phyloP scores from a whole-genome alignment of 2,888 invertebrate species.

The Apamea epomidion region DNA sequence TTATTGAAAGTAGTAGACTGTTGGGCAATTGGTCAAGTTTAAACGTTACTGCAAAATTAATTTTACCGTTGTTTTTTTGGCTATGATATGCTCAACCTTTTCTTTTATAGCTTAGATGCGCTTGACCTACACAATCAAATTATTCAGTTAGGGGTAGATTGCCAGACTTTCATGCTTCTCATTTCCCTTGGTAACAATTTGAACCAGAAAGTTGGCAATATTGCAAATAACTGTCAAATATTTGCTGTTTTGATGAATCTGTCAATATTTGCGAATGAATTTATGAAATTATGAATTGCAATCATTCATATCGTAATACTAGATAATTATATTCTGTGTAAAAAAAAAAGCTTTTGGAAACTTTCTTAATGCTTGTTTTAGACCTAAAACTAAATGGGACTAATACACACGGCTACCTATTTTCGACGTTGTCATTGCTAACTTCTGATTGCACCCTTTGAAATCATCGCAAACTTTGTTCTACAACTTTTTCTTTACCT shows the following conservation, averaged over 20 bases:
- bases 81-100: not conserved
- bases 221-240: too few relatives aligned
- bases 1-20: conserved; percentile 23
- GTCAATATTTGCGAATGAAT: not conserved
- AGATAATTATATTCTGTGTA: too few relatives aligned
- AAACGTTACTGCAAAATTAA: not conserved
- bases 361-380: not conserved
- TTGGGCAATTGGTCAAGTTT: conserved; percentile 4
- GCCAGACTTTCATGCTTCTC: not conserved
- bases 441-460: not conserved
- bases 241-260: not conserved
- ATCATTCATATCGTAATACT: not conserved
- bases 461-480: not conserved
- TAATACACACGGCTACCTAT: too few relatives aligned
- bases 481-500: not conserved
- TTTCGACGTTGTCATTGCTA: too few relatives aligned
- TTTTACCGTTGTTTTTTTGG: not conserved
- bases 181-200: not conserved
- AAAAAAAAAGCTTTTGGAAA: not conserved
- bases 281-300: not conserved
- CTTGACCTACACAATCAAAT: not conserved
- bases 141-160: not conserved
- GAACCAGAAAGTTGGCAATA: not conserved
- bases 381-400: not conserved
- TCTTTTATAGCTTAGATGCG: not conserved